A percentile compares a stretch with the other conserved stretches of the same genome.
These are phyloP conservation scores for Hydriomena furcata DNA, from an alignment of 2,888 invertebrate species.

Conservation along the genomic window DNA sequence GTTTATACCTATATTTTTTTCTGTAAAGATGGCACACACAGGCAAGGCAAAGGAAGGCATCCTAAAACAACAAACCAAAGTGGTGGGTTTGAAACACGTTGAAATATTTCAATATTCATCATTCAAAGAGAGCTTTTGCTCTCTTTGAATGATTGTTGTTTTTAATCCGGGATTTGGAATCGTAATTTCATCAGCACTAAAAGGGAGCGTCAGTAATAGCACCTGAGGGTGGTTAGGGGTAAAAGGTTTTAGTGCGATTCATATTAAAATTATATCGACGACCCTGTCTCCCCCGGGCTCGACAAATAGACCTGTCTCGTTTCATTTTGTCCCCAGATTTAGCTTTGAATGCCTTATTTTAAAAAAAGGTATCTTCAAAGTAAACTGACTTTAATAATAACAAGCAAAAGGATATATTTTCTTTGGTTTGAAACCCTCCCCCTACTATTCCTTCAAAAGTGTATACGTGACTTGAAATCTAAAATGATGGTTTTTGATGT, in stretches of 20 bases:
- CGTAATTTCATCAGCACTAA: conserved; percentile 4
- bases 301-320: conserved; percentile 29
- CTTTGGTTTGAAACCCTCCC: conserved; percentile 24
- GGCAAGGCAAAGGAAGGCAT: not conserved
- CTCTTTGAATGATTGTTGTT: too few relatives aligned
- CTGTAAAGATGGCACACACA: not conserved
- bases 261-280: conserved; percentile 41
- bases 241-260: conserved; percentile 38
- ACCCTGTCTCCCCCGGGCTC: conserved; percentile 13
- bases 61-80: not conserved
- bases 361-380: not conserved
- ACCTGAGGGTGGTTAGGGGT: conserved; percentile 33
- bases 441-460: conserved; percentile 35
- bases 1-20: too few relatives aligned
- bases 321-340: conserved; percentile 26
- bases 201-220: conserved; percentile 27
- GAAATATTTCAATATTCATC: conserved; percentile 2
- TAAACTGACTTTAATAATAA: conserved; percentile 20
- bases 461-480: conserved; percentile 43
- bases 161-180: conserved; percentile 7
- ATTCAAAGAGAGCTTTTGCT: not conserved
- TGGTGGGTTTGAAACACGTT: not conserved
- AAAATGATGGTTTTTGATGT: conserved; percentile 26
- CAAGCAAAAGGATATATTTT: conserved; percentile 35
- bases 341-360: conserved; percentile 24